Evolutionary conservation across 2,113 vertebrate species (phyloP), one percentile per base, ranked within the genome.

Genomic region (Amphiprion percula): DNA sequence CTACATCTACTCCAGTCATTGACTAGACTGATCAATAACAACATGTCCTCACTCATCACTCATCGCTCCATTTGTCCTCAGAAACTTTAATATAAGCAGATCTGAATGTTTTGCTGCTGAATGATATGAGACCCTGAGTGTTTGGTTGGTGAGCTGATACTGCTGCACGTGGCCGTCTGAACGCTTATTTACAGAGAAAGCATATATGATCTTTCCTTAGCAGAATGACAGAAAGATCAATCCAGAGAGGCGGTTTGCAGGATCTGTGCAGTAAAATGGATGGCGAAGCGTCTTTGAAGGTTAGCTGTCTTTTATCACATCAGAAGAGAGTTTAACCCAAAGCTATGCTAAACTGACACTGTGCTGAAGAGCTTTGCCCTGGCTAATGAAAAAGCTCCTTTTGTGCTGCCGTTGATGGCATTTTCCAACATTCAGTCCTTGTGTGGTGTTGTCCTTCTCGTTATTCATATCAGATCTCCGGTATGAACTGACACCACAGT

Each of bases 261-360:
- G 28, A 62, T 79, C 39, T 49, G 5, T 41, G 68, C 67, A 66
- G 68, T 58, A 10, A 71, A 61, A 69, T 16, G 26, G 58, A 69
- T 54, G 54, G 64, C 49, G 10, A 33, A 47, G 58, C 24, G 14
- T 86, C 62, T 71, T 53, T 74, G 67, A 81, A 83, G 81, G 73
- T 80, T 76, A 61, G 58, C 39, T 17, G 72, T 77, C 68, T 19
- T 86, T 75, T 52, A 80, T 17, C 69, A 53, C 60, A 63, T 80
- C 74, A 67, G 73, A 79, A 39, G 54, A 50, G 61, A 78, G 58
- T 87, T 86, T 84, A 82, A 90, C 71, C 84, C 77, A 23, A 16
- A 82, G 63, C 69, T n/a, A n/a, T 24, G 64, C 61, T 46, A 47
- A 60, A 33, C 23, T 28, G 30, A 46, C 6, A 59, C 55, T 4